These are phyloP conservation scores for Numida meleagris DNA, from an alignment of 2,113 vertebrate species.

Conservation along the genomic window DNA sequence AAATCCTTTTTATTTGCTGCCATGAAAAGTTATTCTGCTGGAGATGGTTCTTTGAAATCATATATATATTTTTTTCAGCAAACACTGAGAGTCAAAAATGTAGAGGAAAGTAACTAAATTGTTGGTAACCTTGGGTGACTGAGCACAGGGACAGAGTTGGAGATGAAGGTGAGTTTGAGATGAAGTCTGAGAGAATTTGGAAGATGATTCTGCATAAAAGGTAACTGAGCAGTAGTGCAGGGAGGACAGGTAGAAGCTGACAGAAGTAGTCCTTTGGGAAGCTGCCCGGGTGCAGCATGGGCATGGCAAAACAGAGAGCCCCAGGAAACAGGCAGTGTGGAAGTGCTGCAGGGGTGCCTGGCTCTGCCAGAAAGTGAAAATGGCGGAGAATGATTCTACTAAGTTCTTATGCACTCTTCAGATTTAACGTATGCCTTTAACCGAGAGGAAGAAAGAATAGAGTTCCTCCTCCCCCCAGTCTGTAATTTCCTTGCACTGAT, in stretches of 20 bases:
- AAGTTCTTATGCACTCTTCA: not conserved
- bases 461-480: not conserved
- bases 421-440: not conserved
- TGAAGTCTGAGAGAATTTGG: not conserved
- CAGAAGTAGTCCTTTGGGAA: not conserved
- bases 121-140: accelerated
- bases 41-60: not conserved
- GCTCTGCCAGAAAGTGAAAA: not conserved
- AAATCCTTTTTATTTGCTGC: not conserved
- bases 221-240: accelerated
- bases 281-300: not conserved
- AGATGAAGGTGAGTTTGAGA: not conserved
- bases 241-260: not conserved
- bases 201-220: not conserved
- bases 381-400: not conserved
- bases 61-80: not conserved
- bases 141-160: not conserved
- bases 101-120: not conserved
- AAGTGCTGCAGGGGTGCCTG: not conserved
- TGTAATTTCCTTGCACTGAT: constrained; percentile 58
- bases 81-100: accelerated
- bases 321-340: accelerated
- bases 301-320: not conserved
- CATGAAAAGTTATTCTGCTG: not conserved
- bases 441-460: not conserved